These are phyloP conservation scores for Neolamprologus fasciatus DNA, from an alignment of 2,113 vertebrate genomes.

Conservation along the genomic window DNA sequence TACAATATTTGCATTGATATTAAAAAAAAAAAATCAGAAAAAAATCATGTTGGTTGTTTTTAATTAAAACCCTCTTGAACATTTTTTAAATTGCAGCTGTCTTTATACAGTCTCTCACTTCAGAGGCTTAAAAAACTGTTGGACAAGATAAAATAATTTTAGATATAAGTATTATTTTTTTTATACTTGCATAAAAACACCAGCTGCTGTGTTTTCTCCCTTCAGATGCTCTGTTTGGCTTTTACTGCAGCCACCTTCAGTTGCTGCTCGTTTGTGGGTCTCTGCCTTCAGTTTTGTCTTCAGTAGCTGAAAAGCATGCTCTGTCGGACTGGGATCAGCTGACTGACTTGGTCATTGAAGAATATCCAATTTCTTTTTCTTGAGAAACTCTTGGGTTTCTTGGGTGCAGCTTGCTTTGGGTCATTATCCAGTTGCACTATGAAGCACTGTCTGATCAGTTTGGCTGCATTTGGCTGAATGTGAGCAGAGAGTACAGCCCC, in stretches of 20 bases:
- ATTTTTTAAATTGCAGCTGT: background rate
- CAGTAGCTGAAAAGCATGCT: background rate
- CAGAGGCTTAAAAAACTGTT: background rate
- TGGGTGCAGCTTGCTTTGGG: background rate
- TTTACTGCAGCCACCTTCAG: background rate
- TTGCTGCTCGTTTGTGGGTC: background rate
- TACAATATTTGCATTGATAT: background rate
- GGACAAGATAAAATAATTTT: background rate
- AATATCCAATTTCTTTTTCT: background rate
- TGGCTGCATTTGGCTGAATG: background rate
- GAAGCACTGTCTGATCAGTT: background rate
- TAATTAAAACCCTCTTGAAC: background rate
- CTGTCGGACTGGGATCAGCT: background rate
- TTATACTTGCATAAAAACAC: background rate
- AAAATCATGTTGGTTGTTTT: background rate
- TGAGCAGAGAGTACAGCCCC: background rate
- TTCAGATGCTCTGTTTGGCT: background rate
- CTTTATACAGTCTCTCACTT: background rate
- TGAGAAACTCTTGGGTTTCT: background rate
- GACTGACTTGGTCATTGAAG: background rate
- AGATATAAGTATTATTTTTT: background rate
- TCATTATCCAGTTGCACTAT: background rate
- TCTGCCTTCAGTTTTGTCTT: background rate
- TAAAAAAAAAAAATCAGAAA: background rate
- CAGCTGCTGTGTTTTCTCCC: background rate